phyloP scores from a whole-genome alignment of 1,140 invertebrate species.

The Drosophila biarmipes region DNA sequence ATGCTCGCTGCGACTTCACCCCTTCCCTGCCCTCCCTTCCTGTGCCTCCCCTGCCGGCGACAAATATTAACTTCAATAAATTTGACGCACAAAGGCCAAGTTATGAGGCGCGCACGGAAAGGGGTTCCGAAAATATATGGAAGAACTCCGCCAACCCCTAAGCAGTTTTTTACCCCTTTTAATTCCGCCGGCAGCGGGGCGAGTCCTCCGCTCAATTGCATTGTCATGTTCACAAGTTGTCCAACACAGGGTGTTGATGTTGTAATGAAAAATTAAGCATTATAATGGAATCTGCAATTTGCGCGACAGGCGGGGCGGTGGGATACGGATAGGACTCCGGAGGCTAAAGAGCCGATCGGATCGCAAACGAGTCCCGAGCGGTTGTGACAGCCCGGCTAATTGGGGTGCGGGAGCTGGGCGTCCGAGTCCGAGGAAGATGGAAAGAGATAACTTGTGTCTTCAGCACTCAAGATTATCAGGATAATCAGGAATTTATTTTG shows the following conservation, averaged over 20 bases:
- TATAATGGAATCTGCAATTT: slow-evolving; percentile 75
- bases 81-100: slow-evolving; percentile 69
- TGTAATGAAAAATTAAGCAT: slow-evolving; percentile 79
- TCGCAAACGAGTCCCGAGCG: slow-evolving; percentile 16
- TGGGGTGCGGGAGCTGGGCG: slow-evolving; percentile 2
- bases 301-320: slow-evolving; percentile 22
- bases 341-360: slow-evolving; percentile 30
- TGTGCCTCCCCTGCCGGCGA: slow-evolving; percentile 42
- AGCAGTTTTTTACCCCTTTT: slow-evolving; percentile 17
- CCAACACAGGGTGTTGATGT: slow-evolving; percentile 78
- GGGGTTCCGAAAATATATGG: slow-evolving; percentile 32
- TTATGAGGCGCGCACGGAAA: slow-evolving; percentile 48
- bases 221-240: slow-evolving; percentile 83
- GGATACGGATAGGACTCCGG: slow-evolving; percentile 1
- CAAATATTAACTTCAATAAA: slow-evolving; percentile 83
- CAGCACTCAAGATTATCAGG: too few relatives aligned
- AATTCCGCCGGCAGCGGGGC: background rate
- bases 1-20: slow-evolving; percentile 59
- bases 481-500: too few relatives aligned
- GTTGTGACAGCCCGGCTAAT: slow-evolving; percentile 47
- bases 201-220: slow-evolving; percentile 66
- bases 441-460: too few relatives aligned
- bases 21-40: slow-evolving; percentile 53
- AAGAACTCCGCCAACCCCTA: slow-evolving; percentile 30
- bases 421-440: too few relatives aligned